Base-by-base conservation (phyloP, 1,140 invertebrate species). In the Philotrypesis tridentata region DNA sequence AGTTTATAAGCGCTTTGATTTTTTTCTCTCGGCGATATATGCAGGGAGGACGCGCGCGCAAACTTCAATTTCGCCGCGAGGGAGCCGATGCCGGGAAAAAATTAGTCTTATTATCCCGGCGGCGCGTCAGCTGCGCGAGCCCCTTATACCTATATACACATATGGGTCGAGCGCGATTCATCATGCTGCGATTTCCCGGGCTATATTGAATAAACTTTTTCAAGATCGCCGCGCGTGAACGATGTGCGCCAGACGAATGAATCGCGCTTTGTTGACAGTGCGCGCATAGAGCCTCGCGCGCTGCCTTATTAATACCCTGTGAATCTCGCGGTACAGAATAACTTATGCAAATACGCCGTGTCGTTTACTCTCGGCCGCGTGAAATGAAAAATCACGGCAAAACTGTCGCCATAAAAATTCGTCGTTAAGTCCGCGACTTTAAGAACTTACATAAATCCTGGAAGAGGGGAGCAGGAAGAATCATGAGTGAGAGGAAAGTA, bases 361-460 rank as follows among this genome's bases (percentile, higher is more conserved):
- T 79, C 77, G 48, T 23, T 70, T 37, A 21, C 48, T 55, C 21
- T n/a, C n/a, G 17, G 21, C 17, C 17, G 48, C 48, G 40, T 70
- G 70, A 72, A 80, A 73, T 67, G 71, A 74, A 67, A 37, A 80
- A 65, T 80, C 61, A 75, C 63, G 43, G 40, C 6, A 48, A 74
- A 75, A 75, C 43, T 37, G 71, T 80, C 21, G 55, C 37, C 33
- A 40, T 75, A 74, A 75, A 68, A 17, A 81, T 81, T 70, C 27
- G 79, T 68, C 61, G 72, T 75, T 60, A 55, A 68, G 72, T 70
- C 48, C 37, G 37, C 48, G 55, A 79, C 55, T 29, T 23, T 73
- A 72, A 72, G 68, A 72, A 73, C 29, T 72, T 21, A 31, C 70
- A 73, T 80, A 80, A 80, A 80, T 72, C 43, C 78, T 65, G 48